Base-by-base conservation (phyloP, 1,140 invertebrate species). In the Schlechtendalia chinensis region DNA sequence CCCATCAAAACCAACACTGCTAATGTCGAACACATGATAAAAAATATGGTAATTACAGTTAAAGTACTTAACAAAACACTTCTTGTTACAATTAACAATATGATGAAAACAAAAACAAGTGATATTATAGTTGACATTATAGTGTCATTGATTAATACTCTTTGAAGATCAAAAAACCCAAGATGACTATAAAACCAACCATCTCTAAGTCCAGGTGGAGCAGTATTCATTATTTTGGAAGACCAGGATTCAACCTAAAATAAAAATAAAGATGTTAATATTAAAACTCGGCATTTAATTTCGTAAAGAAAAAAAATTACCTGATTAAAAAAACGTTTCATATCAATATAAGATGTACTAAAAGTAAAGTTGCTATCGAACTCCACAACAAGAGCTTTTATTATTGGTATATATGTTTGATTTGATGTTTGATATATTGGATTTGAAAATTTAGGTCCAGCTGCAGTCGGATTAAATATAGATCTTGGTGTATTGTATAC, bases 161-260 rank as follows among this genome's bases (percentile, higher is more conserved):
- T 88, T 86, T 98, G 96, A 14, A 98, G 87, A 87, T 98, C 96
- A 86, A 93, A 98, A 88, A 98, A 97, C 81, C 93, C 91, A 4
- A 97, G 87, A 84, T 94, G 90, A 82, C 94, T 97, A 22, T 95
- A 89, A 85, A 98, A 98, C 93, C 94, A 98, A 19, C 95, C 96
- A 82, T 90, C 89, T 82, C 88, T 87, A 89, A 98, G 91, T 58
- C 91, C 91, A 2, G 85, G 69, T 0, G 97, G 96, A 24, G 96
- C 96, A 58, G 84, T 88, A 81, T 85, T 83, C 82, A 97, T 85
- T 84, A 95, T 88, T 63, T 90, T 84, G 81, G 89, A 87, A 83
- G 94, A 92, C 93, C 94, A 97, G 45, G 84, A 88, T 83, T 94
- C 92, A 0, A 95, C 90, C 84, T 89, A 72, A 16, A 74, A 80